Evolutionary conservation across 2,888 invertebrate genomes (phyloP), one percentile per base, ranked within the genome.

Genomic region (Meliscaeva auricollis): DNA sequence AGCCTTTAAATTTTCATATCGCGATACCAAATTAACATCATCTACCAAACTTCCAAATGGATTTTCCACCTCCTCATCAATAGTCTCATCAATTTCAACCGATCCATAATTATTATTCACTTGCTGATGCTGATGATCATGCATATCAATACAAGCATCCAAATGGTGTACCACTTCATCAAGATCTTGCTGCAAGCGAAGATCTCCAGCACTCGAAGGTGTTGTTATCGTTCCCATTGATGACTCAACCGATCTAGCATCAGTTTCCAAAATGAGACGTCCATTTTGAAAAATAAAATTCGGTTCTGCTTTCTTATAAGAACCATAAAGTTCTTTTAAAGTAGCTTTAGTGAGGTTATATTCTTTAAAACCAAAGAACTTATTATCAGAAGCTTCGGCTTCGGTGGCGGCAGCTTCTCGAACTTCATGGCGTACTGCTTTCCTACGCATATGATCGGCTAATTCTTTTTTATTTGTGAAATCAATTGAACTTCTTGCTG

Each of bases 281-380:
- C 87, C 87, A 68, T 88, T 87, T 82, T 88, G 88, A n/a, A 87
- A 64, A 41, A 88, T 87, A 22, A 88, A 50, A 62, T 80, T 88
- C 3, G 88, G 87, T 41, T 90, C 89, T 0, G 88, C 17, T 62
- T 87, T 85, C 4, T 87, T 87, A 64, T 89, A 89, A 52, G 89
- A 89, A 9, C 89, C 89, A 64, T 91, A 92, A 0, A 92, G 66
- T 44, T 92, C 92, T 20, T 90, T 90, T 0, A 92, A 77, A 0
- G 92, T 92, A 0, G 88, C 89, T 35, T 89, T 89, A 0, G 92
- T 92, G 54, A 92, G 80, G 78, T 91, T 91, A 4, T 91, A 89
- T 81, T 91, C 91, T 0, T 89, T 89, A 78, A 89, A 79, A 3
- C 92, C 91, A 26, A 92, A 91, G 7, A 90, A 88, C 54, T 88